These are phyloP conservation scores for Lasioglossum vierecki DNA, from an alignment of 2,888 invertebrate genomes.

Conservation along the genomic window DNA sequence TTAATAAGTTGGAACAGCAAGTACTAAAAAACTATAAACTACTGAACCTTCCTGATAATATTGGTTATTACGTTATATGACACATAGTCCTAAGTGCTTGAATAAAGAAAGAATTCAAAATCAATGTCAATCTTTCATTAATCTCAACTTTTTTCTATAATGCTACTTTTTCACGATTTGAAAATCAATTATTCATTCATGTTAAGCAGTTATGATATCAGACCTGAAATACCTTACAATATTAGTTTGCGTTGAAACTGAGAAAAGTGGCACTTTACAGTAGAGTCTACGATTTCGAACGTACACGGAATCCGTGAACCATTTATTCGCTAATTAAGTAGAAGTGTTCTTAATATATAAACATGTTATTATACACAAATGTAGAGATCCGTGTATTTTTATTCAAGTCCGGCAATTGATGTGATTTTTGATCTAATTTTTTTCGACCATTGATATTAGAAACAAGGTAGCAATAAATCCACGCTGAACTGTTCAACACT, in stretches of 20 bases:
- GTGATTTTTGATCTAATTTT: background rate
- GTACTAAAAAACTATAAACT: conserved; percentile 11
- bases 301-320: background rate
- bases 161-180: no score
- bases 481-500: background rate
- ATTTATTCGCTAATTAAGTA: background rate
- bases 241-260: conserved; percentile 7
- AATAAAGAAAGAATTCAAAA: conserved; percentile 50
- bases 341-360: background rate
- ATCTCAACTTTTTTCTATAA: background rate
- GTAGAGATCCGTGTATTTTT: background rate
- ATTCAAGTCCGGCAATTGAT: background rate
- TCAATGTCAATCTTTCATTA: background rate
- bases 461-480: background rate
- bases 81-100: conserved; percentile 49
- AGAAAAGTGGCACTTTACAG: background rate
- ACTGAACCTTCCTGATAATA: conserved; percentile 29
- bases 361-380: background rate
- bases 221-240: background rate
- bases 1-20: conserved; percentile 29
- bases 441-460: background rate
- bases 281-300: background rate
- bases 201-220: background rate
- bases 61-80: conserved; percentile 45
- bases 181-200: background rate